phyloP scores from a whole-genome alignment of 2,113 vertebrate genomes.

The Cygnus atratus region DNA sequence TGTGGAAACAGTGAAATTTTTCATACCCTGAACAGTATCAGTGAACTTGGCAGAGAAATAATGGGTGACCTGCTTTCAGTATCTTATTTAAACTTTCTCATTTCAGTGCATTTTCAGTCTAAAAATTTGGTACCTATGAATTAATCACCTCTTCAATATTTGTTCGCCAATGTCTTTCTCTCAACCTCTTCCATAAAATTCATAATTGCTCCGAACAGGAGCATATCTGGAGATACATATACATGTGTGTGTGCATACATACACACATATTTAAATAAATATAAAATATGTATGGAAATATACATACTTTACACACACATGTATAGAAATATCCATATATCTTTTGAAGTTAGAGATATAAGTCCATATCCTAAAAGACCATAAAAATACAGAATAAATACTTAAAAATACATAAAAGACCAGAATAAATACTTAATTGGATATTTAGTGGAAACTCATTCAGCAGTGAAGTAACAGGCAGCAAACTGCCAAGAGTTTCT shows the following conservation, averaged over 20 bases:
- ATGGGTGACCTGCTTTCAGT: background rate
- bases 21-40: background rate
- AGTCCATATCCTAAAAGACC: background rate
- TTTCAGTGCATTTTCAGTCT: background rate
- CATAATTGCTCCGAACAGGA: background rate
- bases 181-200: background rate
- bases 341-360: background rate
- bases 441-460: background rate
- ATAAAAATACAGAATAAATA: background rate
- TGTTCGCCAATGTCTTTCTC: accelerated
- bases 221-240: background rate
- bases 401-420: background rate
- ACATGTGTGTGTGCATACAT: background rate
- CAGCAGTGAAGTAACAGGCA: background rate
- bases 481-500: background rate
- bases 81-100: background rate
- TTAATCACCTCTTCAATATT: background rate
- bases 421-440: background rate
- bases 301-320: background rate
- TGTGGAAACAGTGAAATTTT: background rate
- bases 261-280: background rate
- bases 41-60: background rate
- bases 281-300: background rate
- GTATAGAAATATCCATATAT: background rate
- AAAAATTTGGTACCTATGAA: background rate